These are phyloP conservation scores for Notocelia uddmanniana DNA, from an alignment of 2,888 invertebrate genomes.

Conservation along the genomic window DNA sequence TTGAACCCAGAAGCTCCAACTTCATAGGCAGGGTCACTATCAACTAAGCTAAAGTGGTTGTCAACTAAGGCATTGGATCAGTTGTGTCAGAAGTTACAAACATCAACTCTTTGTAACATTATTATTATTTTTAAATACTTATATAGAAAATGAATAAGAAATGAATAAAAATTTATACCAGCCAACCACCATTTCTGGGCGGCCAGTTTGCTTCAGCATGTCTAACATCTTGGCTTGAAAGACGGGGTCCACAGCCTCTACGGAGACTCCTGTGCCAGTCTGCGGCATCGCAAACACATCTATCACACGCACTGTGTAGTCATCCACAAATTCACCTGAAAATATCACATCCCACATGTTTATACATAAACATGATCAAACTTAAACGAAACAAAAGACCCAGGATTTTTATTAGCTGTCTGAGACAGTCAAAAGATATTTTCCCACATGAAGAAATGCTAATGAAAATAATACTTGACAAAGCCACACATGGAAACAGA, in stretches of 20 bases:
- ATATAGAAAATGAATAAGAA: not conserved
- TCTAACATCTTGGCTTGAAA: conserved; percentile 99
- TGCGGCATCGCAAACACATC: conserved; percentile 99
- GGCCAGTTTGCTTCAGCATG: conserved; percentile 98
- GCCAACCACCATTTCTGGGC: conserved; percentile 99
- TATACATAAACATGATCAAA: not conserved
- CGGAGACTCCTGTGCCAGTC: conserved; percentile 98
- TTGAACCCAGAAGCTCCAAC: no score
- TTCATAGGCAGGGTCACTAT: no score
- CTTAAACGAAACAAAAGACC: not conserved
- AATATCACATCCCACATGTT: conserved; percentile 56
- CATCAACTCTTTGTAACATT: no score
- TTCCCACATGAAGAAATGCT: no score
- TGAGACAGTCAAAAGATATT: not conserved
- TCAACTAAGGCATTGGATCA: no score
- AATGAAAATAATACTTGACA: no score
- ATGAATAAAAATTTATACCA: conserved; percentile 76
- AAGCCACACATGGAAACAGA: no score
- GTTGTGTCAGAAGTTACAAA: no score
- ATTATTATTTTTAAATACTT: no score
- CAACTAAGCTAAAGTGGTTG: no score
- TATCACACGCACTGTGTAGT: conserved; percentile 99
- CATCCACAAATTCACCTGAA: conserved; percentile 99
- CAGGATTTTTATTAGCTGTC: not conserved
- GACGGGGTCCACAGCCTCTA: conserved; percentile 99